Conservation (phyloP, 2,797 vertebrate genomes). For the Diceros bicornis region DNA sequence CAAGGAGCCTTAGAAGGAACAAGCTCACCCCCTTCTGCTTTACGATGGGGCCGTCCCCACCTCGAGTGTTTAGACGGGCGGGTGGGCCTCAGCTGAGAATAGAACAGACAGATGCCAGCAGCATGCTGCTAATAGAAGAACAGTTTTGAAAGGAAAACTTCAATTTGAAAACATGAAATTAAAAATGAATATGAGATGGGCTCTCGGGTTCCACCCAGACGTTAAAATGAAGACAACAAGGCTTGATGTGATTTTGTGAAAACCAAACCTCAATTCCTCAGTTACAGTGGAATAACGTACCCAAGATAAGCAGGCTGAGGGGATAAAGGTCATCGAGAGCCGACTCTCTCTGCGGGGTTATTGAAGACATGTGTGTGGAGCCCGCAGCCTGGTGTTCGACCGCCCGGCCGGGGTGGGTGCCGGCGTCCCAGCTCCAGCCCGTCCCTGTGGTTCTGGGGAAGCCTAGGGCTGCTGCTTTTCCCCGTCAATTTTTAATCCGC, state of each 20-base stretch:
- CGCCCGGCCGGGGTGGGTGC: neutral
- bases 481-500: too few relatives aligned
- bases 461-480: too few relatives aligned
- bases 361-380: neutral
- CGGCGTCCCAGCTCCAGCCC: neutral
- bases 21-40: neutral
- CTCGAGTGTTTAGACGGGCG: neutral
- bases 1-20: neutral
- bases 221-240: neutral
- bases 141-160: neutral
- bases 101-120: neutral
- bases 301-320: too few relatives aligned
- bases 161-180: neutral
- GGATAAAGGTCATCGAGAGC: neutral
- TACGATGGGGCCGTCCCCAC: neutral
- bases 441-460: neutral
- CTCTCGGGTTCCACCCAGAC: too few relatives aligned
- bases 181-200: neutral
- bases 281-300: too few relatives aligned
- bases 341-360: neutral
- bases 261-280: neutral
- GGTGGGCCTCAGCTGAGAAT: neutral
- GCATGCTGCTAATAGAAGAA: neutral
- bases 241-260: neutral
- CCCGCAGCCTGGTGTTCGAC: neutral